These are phyloP conservation scores for Sporophila hypoxantha DNA, from an alignment of 2,113 vertebrate species.

Conservation along the genomic window DNA sequence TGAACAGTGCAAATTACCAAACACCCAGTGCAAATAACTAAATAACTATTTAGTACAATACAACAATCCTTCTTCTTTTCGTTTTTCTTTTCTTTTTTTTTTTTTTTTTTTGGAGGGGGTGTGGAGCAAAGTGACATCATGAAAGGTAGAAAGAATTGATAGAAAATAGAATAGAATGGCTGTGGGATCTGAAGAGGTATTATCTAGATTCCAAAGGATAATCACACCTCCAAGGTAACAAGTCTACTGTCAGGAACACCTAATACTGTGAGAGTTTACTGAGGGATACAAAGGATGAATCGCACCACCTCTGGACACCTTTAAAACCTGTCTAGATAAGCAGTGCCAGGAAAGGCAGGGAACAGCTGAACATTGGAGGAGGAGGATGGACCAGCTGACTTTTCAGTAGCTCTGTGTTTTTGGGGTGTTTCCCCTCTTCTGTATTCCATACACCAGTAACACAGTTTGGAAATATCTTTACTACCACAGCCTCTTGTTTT, in stretches of 20 bases:
- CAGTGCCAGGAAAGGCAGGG: background rate
- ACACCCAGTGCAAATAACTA: no score
- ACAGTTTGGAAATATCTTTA: background rate
- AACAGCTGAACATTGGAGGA: background rate
- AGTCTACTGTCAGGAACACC: background rate
- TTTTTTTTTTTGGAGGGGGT: background rate
- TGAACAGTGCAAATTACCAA: no score
- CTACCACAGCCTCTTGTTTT: background rate
- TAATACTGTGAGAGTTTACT: background rate
- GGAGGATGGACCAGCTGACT: background rate
- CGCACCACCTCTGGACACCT: background rate
- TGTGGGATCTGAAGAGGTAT: background rate
- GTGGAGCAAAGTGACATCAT: background rate
- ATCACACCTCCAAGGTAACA: background rate
- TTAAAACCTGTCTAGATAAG: background rate
- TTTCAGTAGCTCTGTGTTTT: background rate
- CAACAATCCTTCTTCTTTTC: no score
- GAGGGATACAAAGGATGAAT: background rate
- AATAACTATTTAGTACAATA: no score
- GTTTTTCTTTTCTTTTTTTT: background rate
- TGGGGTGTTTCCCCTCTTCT: background rate
- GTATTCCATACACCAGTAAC: background rate
- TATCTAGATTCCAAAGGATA: background rate
- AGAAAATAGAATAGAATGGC: background rate
- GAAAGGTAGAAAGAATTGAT: background rate